Evolutionary conservation across 30 jellyfish, hydroid and myxozoan species (phyloP).

Genomic region (Pelagia noctiluca): DNA sequence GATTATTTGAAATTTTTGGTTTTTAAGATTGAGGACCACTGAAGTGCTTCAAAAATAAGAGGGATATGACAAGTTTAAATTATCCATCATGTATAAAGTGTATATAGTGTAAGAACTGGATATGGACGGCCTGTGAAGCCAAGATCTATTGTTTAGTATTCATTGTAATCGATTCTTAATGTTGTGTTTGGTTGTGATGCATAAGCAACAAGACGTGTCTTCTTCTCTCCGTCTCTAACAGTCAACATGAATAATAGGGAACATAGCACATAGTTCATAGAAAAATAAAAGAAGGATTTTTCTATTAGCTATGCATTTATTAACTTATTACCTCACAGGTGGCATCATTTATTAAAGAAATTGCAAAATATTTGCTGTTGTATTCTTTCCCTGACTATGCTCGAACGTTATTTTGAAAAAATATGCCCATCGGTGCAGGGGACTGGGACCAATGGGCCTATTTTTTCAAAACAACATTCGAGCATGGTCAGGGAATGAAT

Average conservation of each 20-base stretch:
- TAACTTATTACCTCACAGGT: neutral
- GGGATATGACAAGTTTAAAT: too few relatives aligned
- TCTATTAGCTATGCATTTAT: neutral
- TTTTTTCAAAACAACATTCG: too few relatives aligned
- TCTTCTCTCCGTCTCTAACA: neutral
- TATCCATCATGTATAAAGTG: too few relatives aligned
- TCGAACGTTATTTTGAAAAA: too few relatives aligned
- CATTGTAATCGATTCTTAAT: neutral
- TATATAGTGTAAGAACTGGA: neutral
- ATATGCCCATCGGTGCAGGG: too few relatives aligned
- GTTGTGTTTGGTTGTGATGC: neutral
- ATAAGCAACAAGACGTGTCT: neutral
- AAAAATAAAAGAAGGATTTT: too few relatives aligned
- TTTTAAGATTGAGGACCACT: neutral
- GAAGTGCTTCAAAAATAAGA: neutral
- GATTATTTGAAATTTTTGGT: neutral
- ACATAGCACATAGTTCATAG: neutral
- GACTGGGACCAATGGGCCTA: too few relatives aligned
- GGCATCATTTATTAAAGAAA: neutral
- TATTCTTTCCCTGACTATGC: too few relatives aligned
- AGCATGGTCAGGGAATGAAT: too few relatives aligned
- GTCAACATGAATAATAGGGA: neutral
- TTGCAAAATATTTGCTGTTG: neutral
- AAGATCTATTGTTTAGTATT: neutral
- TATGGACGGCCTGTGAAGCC: neutral